phyloP scores from a whole-genome alignment of 2,113 vertebrate genomes.

The Choloepus hoffmanni region DNA sequence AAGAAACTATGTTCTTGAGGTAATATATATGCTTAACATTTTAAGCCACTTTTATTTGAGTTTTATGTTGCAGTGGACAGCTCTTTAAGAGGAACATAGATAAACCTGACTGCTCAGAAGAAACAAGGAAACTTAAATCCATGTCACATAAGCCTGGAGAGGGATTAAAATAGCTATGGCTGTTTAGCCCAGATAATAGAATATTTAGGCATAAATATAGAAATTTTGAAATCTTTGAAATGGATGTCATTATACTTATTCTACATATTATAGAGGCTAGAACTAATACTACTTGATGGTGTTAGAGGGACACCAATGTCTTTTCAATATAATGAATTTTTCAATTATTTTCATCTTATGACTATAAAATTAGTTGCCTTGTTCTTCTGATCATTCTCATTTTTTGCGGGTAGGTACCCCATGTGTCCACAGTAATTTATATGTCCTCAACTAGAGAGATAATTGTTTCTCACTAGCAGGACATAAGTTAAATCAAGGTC shows the following conservation, averaged over 20 bases:
- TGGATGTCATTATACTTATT: background rate
- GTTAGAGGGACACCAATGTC: background rate
- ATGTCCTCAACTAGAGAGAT: background rate
- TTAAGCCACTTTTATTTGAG: background rate
- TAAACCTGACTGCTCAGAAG: background rate
- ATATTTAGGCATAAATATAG: background rate
- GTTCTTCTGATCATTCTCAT: background rate
- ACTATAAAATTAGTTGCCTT: background rate
- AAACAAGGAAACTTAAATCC: background rate
- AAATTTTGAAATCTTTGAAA: background rate
- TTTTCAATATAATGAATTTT: conserved; percentile 17
- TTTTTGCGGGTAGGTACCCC: background rate
- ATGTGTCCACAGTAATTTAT: background rate
- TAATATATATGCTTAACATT: background rate
- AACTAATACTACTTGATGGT: background rate
- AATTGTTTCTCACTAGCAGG: background rate
- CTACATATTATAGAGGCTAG: background rate
- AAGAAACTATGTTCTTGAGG: background rate
- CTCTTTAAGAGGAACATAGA: background rate
- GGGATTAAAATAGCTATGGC: background rate
- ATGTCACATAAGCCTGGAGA: background rate
- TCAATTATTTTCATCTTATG: background rate
- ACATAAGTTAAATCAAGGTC: background rate
- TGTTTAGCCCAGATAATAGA: background rate
- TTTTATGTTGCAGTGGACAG: background rate